These are phyloP conservation scores for Ginglymostoma cirratum DNA, from an alignment of 2,113 vertebrate species.

Conservation along the genomic window DNA sequence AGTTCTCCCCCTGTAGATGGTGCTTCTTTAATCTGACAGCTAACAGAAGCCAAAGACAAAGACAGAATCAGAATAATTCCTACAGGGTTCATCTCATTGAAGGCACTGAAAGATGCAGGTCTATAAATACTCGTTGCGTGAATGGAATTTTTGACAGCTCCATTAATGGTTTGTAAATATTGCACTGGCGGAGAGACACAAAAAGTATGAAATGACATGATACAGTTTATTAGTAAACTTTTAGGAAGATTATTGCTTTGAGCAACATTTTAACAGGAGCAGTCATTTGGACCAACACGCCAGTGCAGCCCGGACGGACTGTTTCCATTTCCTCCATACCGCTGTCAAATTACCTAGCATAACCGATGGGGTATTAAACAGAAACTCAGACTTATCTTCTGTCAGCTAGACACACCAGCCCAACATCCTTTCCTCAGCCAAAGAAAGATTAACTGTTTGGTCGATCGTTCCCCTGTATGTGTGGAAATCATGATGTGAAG, in stretches of 20 bases:
- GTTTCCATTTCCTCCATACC: neutral
- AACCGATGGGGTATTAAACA: neutral
- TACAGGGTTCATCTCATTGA: neutral
- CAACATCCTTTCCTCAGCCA: neutral
- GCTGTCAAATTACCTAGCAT: neutral
- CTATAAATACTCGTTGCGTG: neutral
- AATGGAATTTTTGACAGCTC: neutral
- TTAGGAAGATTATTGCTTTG: neutral
- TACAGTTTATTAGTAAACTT: neutral
- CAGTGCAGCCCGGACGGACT: neutral
- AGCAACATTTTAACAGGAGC: neutral
- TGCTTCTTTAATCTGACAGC: neutral
- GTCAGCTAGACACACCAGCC: neutral
- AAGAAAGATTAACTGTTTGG: neutral
- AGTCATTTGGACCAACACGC: neutral
- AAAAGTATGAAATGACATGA: neutral
- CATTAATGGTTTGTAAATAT: neutral
- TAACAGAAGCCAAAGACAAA: neutral
- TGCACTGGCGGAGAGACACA: too few species aligned
- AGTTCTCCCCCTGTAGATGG: neutral
- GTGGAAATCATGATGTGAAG: neutral
- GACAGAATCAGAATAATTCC: neutral
- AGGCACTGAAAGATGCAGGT: neutral
- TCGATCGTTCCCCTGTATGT: neutral
- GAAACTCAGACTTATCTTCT: neutral